Conservation (phyloP, 2,797 vertebrate genomes). For the Mycteria americana region DNA sequence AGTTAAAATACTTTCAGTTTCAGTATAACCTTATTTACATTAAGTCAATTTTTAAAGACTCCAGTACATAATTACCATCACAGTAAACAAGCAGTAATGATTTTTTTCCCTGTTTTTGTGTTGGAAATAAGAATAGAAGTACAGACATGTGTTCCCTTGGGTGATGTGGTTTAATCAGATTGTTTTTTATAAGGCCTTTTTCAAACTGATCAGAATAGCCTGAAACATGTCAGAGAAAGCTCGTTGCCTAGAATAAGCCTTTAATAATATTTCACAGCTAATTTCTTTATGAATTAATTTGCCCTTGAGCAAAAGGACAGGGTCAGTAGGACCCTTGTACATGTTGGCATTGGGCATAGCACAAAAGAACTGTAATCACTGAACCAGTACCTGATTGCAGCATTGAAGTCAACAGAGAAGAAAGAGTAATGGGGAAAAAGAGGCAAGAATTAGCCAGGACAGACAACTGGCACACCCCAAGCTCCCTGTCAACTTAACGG, state of each 20-base stretch:
- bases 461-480: neutral
- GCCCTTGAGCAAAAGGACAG: constrained; percentile 16
- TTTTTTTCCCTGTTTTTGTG: neutral
- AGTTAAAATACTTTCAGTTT: neutral
- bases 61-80: neutral
- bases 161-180: constrained; percentile 10
- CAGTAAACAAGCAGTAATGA: neutral
- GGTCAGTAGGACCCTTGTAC: neutral
- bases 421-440: neutral
- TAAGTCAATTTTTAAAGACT: constrained; percentile 5
- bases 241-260: neutral
- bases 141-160: neutral
- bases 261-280: constrained; percentile 45
- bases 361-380: neutral
- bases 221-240: constrained; percentile 20
- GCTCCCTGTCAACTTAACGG: neutral
- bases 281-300: constrained; percentile 21
- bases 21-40: neutral
- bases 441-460: neutral
- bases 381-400: neutral
- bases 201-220: constrained; percentile 49
- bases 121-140: constrained; percentile 33
- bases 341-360: neutral
- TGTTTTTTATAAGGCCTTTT: constrained; percentile 44
- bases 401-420: neutral